A percentile compares a stretch with the other conserved stretches of the same genome.
These are phyloP conservation scores for Pyrrhosoma nymphula DNA, from an alignment of 2,888 invertebrate species.

Conservation along the genomic window DNA sequence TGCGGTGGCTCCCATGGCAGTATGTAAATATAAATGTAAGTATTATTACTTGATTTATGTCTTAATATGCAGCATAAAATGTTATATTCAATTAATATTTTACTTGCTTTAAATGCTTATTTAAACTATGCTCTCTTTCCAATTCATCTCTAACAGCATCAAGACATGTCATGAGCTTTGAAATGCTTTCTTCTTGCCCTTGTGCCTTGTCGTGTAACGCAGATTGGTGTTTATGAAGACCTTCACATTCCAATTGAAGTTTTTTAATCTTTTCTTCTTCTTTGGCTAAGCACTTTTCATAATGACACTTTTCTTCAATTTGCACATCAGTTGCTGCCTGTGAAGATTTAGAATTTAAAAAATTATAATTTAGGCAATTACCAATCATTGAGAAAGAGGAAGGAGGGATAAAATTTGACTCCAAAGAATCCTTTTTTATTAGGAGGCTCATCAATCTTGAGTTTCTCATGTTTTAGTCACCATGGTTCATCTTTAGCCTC, in stretches of 20 bases:
- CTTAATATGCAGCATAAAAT: too few relatives aligned
- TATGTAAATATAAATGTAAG: too few relatives aligned
- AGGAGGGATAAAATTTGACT: neutral
- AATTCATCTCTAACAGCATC: slow-evolving; percentile 80
- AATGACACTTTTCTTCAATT: slow-evolving; percentile 78
- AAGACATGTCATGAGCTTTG: slow-evolving; percentile 72
- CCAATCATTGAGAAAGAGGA: neutral
- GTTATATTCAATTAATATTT: too few relatives aligned
- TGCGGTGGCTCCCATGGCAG: too few relatives aligned
- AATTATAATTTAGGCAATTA: slow-evolving; percentile 10
- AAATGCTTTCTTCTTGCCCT: slow-evolving; percentile 80
- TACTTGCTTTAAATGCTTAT: slow-evolving; percentile 82
- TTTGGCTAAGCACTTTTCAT: slow-evolving; percentile 36
- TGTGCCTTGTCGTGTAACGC: slow-evolving; percentile 79
- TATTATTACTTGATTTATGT: too few relatives aligned
- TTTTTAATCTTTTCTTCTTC: slow-evolving; percentile 79
- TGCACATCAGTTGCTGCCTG: slow-evolving; percentile 76
- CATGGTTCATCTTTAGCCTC: too few relatives aligned
- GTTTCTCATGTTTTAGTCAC: too few relatives aligned
- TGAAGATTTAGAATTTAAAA: slow-evolving; percentile 43
- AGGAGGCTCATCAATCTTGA: too few relatives aligned
- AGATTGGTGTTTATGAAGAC: slow-evolving; percentile 79
- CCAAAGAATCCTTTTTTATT: too few relatives aligned
- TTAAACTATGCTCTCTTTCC: slow-evolving; percentile 79
- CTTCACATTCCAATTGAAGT: slow-evolving; percentile 81